Evolutionary conservation across 2,888 invertebrate genomes (phyloP).

Genomic region (Leptinotarsa rubiginosa): DNA sequence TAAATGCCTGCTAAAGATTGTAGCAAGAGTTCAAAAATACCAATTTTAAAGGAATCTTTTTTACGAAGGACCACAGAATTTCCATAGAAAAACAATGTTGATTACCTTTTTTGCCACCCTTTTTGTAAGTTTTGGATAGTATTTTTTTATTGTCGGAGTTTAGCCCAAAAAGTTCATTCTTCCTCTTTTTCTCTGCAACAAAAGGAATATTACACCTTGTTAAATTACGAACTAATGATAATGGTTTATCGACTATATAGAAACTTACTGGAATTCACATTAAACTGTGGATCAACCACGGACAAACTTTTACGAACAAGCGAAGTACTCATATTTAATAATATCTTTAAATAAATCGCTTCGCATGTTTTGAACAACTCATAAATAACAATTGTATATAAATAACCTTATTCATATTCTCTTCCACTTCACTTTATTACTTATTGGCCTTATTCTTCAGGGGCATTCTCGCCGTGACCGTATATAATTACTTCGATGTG

Average conservation of each 20-base stretch:
- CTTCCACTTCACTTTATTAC: too few species aligned
- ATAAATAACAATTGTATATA: neutral
- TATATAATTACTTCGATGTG: too few species aligned
- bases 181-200: constrained; percentile 47
- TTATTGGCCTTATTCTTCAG: too few species aligned
- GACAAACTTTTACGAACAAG: constrained; percentile 61
- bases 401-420: neutral
- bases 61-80: too few species aligned
- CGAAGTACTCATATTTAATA: constrained; percentile 58
- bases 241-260: too few species aligned
- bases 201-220: neutral
- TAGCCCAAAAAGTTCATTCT: constrained; percentile 52
- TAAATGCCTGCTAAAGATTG: too few species aligned
- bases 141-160: constrained; percentile 56
- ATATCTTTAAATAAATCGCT: neutral
- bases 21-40: too few species aligned
- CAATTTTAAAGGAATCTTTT: too few species aligned
- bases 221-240: too few species aligned
- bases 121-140: constrained; percentile 48
- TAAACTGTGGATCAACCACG: constrained; percentile 58
- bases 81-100: too few species aligned
- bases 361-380: neutral
- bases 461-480: too few species aligned
- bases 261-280: constrained; percentile 35
- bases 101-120: constrained; percentile 50